Evolutionary conservation across 2,113 vertebrate genomes (phyloP), one percentile per base, ranked within the genome.

Genomic region (Leucopsar rothschildi): DNA sequence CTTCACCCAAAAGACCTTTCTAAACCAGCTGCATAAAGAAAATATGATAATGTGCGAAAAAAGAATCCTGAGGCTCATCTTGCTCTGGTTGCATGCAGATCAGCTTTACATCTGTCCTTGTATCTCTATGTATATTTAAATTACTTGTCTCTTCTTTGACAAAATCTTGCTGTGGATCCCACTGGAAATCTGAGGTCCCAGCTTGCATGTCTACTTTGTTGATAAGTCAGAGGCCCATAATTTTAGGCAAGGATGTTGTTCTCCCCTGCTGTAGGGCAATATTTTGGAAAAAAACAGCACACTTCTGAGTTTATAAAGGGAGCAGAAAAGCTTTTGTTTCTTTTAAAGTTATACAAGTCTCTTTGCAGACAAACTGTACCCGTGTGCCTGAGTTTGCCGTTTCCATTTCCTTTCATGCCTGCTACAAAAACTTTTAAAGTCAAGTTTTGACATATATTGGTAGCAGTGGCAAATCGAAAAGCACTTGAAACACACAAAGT

Each of bases 361-460:
- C 19, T 71, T 56, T 79, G 25, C 12, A 92, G 57, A 42, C 45
- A 72, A 61, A 33, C 20, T 76, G 44, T 1, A 0, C 4, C 20
- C 4, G 0, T 45, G 31, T 40, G 14, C 20, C 56, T 52, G 47
- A 75, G 31, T 81, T 70, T 53, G 7, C 27, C 0, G 0, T 50
- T 96, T 60, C 66, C 4, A 3, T 92, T 92, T 97, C 31, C 44
- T 86, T 91, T 87, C 31, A 49, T 72, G 45, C 14, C 39, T 52
- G 22, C 31, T 76, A 37, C 4, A 49, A 68, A 83, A 92, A 71
- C 56, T 49, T 75, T 61, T 87, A 15, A 81, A 92, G 52, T 37
- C 56, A 49, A 68, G 6, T 82, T 82, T 71, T 78, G 60, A 55
- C 4, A 9, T 11, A 1, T 5, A 17, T 31, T 70, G 45, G 22